Evolutionary conservation across 2,113 vertebrate species (phyloP), one percentile per base, ranked within the genome.

Genomic region (Gorsachius goisagi): DNA sequence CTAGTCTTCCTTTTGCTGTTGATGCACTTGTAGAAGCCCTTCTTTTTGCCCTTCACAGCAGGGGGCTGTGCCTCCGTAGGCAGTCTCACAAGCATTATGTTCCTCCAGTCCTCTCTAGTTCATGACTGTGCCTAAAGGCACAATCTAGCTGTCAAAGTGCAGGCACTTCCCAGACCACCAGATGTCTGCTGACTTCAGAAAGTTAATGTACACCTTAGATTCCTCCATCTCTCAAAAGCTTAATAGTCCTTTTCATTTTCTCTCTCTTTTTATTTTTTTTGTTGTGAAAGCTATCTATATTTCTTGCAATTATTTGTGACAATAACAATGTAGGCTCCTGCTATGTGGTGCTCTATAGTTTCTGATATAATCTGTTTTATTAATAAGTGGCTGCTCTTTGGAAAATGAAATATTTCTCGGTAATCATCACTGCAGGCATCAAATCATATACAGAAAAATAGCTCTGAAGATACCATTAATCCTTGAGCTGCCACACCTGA

Each of bases 401-500:
- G 67, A 90, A 95, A 90, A 93, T 77, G 83, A 93, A 96, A 64
- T 93, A 94, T 90, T 96, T 93, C 88, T 78, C 53, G 26, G 68
- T 93, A 95, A 94, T 93, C 88, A 47, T 86, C 93, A 94, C 93
- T 94, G 77, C 85, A 96, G 85, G 82, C 93, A 94, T 89, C 89
- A 91, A 93, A 76, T 84, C 66, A 93, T 66, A 94, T 24, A 60
- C 53, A 88, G 81, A 88, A 91, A 96, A 96, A 95, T 79, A 96
- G 71, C 85, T 96, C 93, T 90, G 83, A 96, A 95, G 72, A 60
- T 75, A 56, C 49, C 72, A 93, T 96, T 96, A 96, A 97, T 96
- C 90, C 90, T 92, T 78, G 60, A 96, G 58, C 78, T 96, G 90
- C 86, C 88, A 93, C 60, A 92, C 49, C 76, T 97, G 95, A 96